A percentile compares a stretch with the other conserved stretches of the same genome.
Conservation (phyloP, 2,888 invertebrate species). For the Blera fallax region DNA sequence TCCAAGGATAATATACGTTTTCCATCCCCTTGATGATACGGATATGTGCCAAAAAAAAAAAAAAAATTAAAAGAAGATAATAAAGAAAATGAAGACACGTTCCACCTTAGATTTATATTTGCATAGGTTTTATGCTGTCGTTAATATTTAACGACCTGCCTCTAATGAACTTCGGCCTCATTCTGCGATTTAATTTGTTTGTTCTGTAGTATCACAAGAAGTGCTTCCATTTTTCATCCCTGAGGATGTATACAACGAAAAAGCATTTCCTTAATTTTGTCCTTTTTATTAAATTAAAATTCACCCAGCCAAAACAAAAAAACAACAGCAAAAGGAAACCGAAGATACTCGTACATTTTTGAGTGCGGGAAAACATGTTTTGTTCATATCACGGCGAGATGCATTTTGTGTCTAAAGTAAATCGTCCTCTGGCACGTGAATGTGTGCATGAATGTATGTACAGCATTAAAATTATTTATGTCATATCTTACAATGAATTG, state of each 20-base stretch:
- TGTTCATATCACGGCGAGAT: background rate
- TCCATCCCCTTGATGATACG: background rate
- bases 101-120: background rate
- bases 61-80: too few species aligned
- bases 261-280: slow-evolving; percentile 10
- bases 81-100: background rate
- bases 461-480: slow-evolving; percentile 29
- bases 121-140: slow-evolving; percentile 1
- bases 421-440: slow-evolving; percentile 7
- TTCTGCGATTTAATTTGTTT: slow-evolving; percentile 10
- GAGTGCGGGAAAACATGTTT: slow-evolving; percentile 6
- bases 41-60: background rate
- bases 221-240: background rate
- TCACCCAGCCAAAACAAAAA: background rate
- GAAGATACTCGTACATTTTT: background rate
- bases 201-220: background rate
- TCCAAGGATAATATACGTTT: too few species aligned
- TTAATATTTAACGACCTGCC: slow-evolving; percentile 25
- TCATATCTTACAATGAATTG: slow-evolving; percentile 7
- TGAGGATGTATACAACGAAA: background rate
- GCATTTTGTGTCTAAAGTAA: background rate
- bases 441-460: background rate
- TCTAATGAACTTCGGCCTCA: slow-evolving; percentile 18
- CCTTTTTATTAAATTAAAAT: slow-evolving; percentile 26
- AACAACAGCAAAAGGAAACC: background rate